Base-by-base conservation (phyloP, 2,113 vertebrate genomes). In the Nothoprocta perdicaria region DNA sequence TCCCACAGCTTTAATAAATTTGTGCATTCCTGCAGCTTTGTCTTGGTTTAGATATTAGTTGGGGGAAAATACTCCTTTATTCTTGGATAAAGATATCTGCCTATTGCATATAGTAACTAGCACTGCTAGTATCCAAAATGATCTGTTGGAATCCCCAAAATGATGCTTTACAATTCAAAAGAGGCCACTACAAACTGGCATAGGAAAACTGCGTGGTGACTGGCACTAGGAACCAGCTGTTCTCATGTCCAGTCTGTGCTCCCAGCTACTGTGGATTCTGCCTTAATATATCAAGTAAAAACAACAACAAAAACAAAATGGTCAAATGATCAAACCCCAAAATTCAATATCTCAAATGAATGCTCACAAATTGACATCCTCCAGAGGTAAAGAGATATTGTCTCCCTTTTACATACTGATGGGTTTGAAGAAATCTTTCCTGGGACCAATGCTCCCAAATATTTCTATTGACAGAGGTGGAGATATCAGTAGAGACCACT, bases 1-100 rank as follows among this genome's bases (percentile, higher is more conserved):
- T 45, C 63, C 41, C 57, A 80, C 86, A 93, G 90, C 86, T 95
- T 92, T 78, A 80, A 67, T 53, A 86, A 92, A 85, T 87, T 14
- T 87, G 60, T 50, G 85, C 89, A 91, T 95, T 88, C 79, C 84
- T 92, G 63, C 80, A 71, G 68, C 89, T 95, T 60, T 89, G 89
- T 66, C 45, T 73, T 24, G 79, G 65, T 38, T 87, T 63, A 94
- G 72, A 73, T 80, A 80, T 94, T 91, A 85, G 23, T 67, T 0
- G 66, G 35, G 60, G 68, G 15, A 26, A 26, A 85, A 65, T n/a
- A 21, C 46, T 94, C 66, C 65, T 22, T 35, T 75, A 23, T 87
- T 77, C 38, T 71, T 91, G 72, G 86, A 15, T 46, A 26, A 74
- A 43, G 46, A 33, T 60, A 57, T 53, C 55, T 80, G 9, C 78